Evolutionary conservation across 2,888 invertebrate species (phyloP), one percentile per base, ranked within the genome.

Genomic region (Ichneumoninae sp.): DNA sequence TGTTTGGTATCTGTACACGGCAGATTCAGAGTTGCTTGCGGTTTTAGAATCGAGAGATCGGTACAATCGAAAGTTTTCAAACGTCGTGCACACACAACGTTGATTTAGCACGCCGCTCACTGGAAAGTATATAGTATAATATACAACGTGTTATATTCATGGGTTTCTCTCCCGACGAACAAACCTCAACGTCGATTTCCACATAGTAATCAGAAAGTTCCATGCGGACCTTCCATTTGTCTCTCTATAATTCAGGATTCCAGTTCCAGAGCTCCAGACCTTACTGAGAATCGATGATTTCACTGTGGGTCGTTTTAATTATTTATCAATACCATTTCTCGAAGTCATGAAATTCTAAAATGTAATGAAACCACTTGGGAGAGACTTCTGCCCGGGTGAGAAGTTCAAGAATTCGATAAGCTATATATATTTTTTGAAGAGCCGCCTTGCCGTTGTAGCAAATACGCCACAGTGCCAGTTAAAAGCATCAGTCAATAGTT

Each of bases 51-150:
- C 74, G 80, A 65, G 62, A 76, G 68, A 81, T 81, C 74, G 66
- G 74, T 74, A 78, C 66, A 74, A 81, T 81, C 78, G 78, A 81
- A 84, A 84, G 81, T 84, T 78, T 74, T 66, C 77, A 57, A 78
- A 65, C 69, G 74, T 74, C 62, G 33, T 36, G 62, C 68, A 47
- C 66, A 44, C 74, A 65, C 69, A 71, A 60, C 81, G 65, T 62
- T 65, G 57, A 75, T 78, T 81, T 70, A 68, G 70, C 75, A 30
- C 77, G 52, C 40, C 13, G 47, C 69, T 33, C 16, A 47, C 54
- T 72, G 52, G 77, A 84, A 74, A 80, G 72, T 81, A 78, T n/a
- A 84, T n/a, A 10, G 47, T 57, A 26, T 16, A 71, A 71, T 40
- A 40, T 36, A 60, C 22, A 36, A 26, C 26, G 44, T 19, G 19